These are phyloP conservation scores for Blera fallax DNA, from an alignment of 2,888 invertebrate genomes.

Conservation along the genomic window DNA sequence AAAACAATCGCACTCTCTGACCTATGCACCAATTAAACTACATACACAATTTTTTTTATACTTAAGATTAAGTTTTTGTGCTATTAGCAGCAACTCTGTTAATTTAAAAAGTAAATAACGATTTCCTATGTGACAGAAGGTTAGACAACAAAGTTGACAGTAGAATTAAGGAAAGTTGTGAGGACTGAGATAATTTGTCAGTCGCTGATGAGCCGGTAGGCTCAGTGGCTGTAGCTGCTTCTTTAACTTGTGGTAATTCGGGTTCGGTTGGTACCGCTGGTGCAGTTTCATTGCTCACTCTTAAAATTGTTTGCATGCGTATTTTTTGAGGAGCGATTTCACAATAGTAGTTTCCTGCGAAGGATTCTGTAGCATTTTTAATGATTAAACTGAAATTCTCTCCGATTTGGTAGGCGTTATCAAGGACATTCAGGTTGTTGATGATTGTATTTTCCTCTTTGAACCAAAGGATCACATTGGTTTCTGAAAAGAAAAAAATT, in stretches of 20 bases:
- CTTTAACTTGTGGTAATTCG: conserved; percentile 37
- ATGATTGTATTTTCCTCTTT: conserved; percentile 54
- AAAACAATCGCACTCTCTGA: conserved; percentile 33
- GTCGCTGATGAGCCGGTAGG: conserved; percentile 18
- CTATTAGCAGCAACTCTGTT: background rate
- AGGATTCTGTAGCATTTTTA: conserved; percentile 48
- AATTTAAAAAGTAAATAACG: conserved; percentile 43
- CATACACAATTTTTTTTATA: conserved; percentile 1
- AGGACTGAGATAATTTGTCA: background rate
- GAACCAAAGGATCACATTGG: conserved; percentile 60
- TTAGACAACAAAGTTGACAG: conserved; percentile 14
- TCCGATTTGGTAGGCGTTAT: conserved; percentile 40
- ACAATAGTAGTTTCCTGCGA: conserved; percentile 57
- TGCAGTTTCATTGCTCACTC: conserved; percentile 33
- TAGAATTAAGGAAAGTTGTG: background rate
- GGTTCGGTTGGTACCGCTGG: conserved; percentile 8
- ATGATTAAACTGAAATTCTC: conserved; percentile 55
- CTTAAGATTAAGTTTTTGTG: conserved; percentile 30
- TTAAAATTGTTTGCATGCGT: conserved; percentile 55
- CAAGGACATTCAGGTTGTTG: conserved; percentile 42
- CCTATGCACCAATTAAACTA: conserved; percentile 47
- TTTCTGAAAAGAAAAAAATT: conserved; percentile 10
- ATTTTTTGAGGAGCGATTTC: conserved; percentile 55
- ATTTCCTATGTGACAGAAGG: conserved; percentile 11
- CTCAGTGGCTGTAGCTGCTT: conserved; percentile 27